These are phyloP conservation scores for Mimumesa dahlbomi DNA, from an alignment of 2,888 invertebrate genomes.

Conservation along the genomic window DNA sequence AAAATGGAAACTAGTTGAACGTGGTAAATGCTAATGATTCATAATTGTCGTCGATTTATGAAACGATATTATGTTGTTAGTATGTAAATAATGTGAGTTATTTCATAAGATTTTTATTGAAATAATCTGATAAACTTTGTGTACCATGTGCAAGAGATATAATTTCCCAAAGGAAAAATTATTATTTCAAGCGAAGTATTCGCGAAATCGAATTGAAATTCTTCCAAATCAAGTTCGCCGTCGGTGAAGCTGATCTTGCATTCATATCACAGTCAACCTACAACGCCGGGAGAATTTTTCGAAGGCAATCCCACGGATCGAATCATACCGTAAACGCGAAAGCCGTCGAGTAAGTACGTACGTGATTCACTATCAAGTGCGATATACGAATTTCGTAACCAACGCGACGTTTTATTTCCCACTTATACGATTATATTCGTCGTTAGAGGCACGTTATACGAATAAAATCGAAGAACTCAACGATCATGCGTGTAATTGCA, in stretches of 20 bases:
- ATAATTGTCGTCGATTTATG: too few species aligned
- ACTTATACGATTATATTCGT: too few species aligned
- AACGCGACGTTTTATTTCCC: too few species aligned
- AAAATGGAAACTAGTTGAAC: too few species aligned
- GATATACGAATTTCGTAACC: neutral
- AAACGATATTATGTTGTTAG: too few species aligned
- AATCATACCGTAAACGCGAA: slow-evolving; percentile 13
- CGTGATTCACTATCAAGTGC: neutral
- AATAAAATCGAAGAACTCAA: too few species aligned
- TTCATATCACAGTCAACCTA: slow-evolving; percentile 8
- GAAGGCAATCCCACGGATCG: slow-evolving; percentile 19
- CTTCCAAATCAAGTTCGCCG: slow-evolving; percentile 17
- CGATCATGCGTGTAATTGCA: too few species aligned
- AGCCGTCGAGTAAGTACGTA: neutral
- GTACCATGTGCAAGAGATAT: neutral
- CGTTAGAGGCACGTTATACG: too few species aligned
- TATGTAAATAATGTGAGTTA: too few species aligned
- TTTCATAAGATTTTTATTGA: too few species aligned
- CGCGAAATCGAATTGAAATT: slow-evolving; percentile 19
- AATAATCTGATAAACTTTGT: neutral
- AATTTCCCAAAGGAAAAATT: neutral
- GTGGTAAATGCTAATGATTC: too few species aligned
- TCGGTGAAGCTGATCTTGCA: slow-evolving; percentile 13
- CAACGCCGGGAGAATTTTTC: slow-evolving; percentile 1
- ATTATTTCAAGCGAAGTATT: neutral